A percentile compares a stretch with the other conserved stretches of the same genome.
Evolutionary conservation across 2,888 invertebrate genomes (phyloP).

Genomic region (Gandaritis pyraliata): DNA sequence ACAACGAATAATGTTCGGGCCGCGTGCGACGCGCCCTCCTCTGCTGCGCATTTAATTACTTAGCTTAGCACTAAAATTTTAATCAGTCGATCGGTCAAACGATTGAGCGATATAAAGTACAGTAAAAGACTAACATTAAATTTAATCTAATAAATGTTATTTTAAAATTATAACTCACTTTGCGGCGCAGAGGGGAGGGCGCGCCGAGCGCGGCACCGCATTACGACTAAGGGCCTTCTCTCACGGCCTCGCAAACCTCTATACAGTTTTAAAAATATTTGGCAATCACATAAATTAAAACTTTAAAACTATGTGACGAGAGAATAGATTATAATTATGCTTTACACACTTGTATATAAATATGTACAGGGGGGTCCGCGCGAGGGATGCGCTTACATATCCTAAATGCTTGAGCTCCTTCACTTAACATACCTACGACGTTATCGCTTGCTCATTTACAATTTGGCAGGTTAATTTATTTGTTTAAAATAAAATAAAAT

Average conservation of each 20-base stretch:
- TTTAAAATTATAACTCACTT: conserved; percentile 83
- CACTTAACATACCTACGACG: conserved; percentile 65
- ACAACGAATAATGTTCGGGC: conserved; percentile 61
- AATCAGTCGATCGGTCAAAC: conserved; percentile 85
- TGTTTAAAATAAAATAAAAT: conserved; percentile 78
- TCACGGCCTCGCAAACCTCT: conserved; percentile 66
- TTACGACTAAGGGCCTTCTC: conserved; percentile 60
- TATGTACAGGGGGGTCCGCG: conserved; percentile 73
- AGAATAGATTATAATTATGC: conserved; percentile 83
- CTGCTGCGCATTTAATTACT: conserved; percentile 65
- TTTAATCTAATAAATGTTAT: conserved; percentile 84
- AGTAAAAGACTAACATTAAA: conserved; percentile 84
- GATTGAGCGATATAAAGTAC: conserved; percentile 85
- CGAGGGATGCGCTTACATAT: conserved; percentile 69
- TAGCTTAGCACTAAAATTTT: conserved; percentile 85
- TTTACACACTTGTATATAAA: conserved; percentile 77
- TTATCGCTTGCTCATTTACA: conserved; percentile 76
- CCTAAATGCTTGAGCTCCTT: conserved; percentile 81
- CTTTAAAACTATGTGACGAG: conserved; percentile 83
- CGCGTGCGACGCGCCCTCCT: conserved; percentile 45
- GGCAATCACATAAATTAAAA: conserved; percentile 83
- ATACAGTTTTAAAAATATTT: conserved; percentile 81
- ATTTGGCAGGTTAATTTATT: conserved; percentile 82
- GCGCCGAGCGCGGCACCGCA: conserved; percentile 47
- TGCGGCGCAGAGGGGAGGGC: conserved; percentile 64